A percentile compares a stretch with the other conserved stretches of the same genome.
These are phyloP conservation scores for Drosophila lacertosa DNA, from an alignment of 1,140 invertebrate genomes.

Conservation along the genomic window DNA sequence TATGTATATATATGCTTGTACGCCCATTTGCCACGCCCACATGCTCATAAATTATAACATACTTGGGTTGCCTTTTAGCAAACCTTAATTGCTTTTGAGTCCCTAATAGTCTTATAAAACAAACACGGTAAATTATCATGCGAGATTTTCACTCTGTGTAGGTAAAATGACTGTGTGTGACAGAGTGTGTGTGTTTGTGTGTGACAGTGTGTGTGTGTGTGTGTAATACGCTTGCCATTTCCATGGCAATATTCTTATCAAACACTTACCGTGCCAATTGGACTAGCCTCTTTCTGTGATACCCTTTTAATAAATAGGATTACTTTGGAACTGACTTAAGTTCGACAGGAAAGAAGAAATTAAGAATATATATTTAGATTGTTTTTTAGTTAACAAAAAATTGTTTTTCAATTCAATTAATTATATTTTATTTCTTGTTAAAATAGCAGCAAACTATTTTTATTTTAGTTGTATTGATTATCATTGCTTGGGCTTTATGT, in stretches of 20 bases:
- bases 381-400: too few species aligned
- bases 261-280: conserved; percentile 37
- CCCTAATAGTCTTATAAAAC: conserved; percentile 55
- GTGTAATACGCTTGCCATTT: conserved; percentile 16
- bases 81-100: conserved; percentile 59
- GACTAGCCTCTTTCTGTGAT: conserved; percentile 8
- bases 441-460: too few species aligned
- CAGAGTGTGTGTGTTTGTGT: not conserved
- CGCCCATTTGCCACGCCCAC: conserved; percentile 1
- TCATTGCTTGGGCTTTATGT: not conserved
- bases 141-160: conserved; percentile 25
- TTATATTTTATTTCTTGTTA: not conserved
- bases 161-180: not conserved
- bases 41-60: conserved; percentile 50
- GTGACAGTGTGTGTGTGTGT: not conserved
- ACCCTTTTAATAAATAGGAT: not conserved
- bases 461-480: not conserved
- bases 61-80: conserved; percentile 41
- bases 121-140: conserved; percentile 55
- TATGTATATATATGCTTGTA: not conserved
- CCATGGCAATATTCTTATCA: conserved; percentile 43
- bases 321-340: not conserved
- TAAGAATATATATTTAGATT: too few species aligned
- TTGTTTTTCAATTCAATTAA: not conserved
- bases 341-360: too few species aligned